phyloP scores from a whole-genome alignment of 64 coral and sea anemone species.

The Stichodactyla mertensii region DNA sequence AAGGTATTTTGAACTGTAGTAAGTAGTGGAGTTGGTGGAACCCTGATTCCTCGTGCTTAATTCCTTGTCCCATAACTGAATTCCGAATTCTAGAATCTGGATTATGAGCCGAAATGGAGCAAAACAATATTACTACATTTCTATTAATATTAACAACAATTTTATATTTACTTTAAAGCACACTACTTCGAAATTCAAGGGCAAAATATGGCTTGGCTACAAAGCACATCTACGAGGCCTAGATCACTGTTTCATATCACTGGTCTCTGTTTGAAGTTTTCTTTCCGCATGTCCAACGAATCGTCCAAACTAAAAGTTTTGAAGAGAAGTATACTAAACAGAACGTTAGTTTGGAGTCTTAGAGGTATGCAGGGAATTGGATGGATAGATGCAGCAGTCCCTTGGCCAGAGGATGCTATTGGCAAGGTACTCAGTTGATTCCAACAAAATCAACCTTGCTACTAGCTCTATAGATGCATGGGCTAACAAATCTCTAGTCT shows the following conservation, averaged over 20 bases:
- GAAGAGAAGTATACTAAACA: background rate
- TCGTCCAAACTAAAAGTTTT: background rate
- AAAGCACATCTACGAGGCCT: background rate
- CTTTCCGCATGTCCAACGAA: background rate
- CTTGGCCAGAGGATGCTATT: background rate
- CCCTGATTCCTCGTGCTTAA: too few relatives aligned
- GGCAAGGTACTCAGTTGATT: background rate
- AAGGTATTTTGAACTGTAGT: background rate
- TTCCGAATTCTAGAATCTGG: too few relatives aligned
- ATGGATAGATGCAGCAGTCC: background rate
- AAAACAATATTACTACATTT: too few relatives aligned
- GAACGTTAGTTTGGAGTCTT: background rate
- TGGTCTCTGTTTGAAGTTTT: conserved; percentile 1
- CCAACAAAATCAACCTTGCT: too few relatives aligned
- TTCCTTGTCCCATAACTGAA: too few relatives aligned
- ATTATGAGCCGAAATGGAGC: too few relatives aligned
- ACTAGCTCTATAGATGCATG: too few relatives aligned
- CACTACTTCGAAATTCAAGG: background rate
- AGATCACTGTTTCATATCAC: background rate
- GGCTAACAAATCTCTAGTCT: too few relatives aligned
- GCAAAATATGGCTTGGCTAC: background rate
- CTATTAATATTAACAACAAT: too few relatives aligned
- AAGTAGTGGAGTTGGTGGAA: too few relatives aligned
- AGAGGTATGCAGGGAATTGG: background rate
- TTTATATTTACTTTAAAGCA: background rate